Percentiles rank a stretch among this genome's conserved stretches.
These are phyloP conservation scores for Papilio glaucus DNA, from an alignment of 1,140 invertebrate genomes.

Conservation along the genomic window DNA sequence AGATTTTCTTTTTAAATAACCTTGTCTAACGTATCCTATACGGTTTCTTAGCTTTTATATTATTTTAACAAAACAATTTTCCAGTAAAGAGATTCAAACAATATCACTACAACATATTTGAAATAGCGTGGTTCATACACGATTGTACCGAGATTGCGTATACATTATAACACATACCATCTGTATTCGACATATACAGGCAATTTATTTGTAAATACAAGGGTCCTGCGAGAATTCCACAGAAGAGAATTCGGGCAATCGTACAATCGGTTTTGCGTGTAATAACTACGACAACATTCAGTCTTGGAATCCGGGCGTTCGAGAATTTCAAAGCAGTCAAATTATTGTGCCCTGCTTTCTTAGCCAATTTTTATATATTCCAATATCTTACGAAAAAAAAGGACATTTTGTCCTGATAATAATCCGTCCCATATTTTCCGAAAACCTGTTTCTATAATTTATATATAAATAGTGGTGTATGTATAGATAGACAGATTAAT, in stretches of 20 bases:
- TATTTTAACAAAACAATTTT: no score
- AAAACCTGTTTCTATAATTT: neutral
- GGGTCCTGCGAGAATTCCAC: conserved; percentile 22
- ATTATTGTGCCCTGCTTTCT: conserved; percentile 10
- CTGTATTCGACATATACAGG: conserved; percentile 9
- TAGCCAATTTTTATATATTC: neutral
- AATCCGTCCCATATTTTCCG: neutral
- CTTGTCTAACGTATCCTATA: no score
- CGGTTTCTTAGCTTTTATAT: no score
- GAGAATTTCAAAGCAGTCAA: conserved; percentile 9
- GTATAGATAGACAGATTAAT: conserved; percentile 16
- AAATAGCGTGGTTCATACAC: neutral
- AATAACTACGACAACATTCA: conserved; percentile 22
- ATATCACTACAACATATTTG: no score
- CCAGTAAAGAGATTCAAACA: no score
- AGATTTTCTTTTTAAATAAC: no score
- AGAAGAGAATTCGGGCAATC: conserved; percentile 25
- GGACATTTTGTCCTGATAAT: neutral
- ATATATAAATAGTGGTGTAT: neutral
- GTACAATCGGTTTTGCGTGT: conserved; percentile 27
- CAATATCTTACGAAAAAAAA: conserved; percentile 1
- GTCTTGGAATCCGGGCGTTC: neutral
- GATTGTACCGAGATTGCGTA: neutral
- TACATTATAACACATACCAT: conserved; percentile 14
- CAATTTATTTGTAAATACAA: conserved; percentile 32